Percentiles rank a stretch among this genome's conserved stretches.
Conservation (phyloP, 64 coral and sea anemone species). For the Porites lutea region DNA sequence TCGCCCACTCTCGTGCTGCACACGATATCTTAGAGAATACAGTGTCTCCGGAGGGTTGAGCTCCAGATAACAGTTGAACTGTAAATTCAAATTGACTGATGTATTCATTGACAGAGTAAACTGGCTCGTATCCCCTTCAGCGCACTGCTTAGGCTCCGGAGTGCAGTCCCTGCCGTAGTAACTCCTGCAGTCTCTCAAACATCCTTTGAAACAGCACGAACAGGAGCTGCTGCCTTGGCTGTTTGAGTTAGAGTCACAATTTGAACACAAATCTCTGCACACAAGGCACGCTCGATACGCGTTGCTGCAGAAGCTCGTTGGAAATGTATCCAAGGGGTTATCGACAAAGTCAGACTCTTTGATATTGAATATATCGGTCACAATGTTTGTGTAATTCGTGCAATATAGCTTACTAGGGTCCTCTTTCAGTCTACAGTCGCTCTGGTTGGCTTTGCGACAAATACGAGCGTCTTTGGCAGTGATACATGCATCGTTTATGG, state of each 20-base stretch:
- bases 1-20: conserved; percentile 46
- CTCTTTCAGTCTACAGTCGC: conserved; percentile 33
- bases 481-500: conserved; percentile 67
- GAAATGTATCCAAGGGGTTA: conserved; percentile 45
- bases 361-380: conserved; percentile 44
- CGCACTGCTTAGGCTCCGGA: conserved; percentile 48
- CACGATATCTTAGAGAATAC: conserved; percentile 61
- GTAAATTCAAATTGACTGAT: conserved; percentile 48
- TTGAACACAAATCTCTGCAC: conserved; percentile 46
- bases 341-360: conserved; percentile 51
- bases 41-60: conserved; percentile 34
- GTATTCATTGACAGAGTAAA: conserved; percentile 53
- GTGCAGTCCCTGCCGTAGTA: conserved; percentile 50
- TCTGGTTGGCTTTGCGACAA: conserved; percentile 23
- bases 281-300: conserved; percentile 52
- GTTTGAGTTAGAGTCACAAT: conserved; percentile 5
- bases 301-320: conserved; percentile 7
- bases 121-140: conserved; percentile 74
- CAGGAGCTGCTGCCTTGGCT: conserved; percentile 8
- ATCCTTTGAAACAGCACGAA: conserved; percentile 84
- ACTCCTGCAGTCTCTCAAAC: conserved; percentile 23
- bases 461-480: conserved; percentile 34
- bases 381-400: conserved; percentile 58
- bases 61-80: conserved; percentile 82
- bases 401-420: conserved; percentile 63